Evolutionary conservation across 2,113 vertebrate species (phyloP).

Genomic region (Larimichthys polyactis): DNA sequence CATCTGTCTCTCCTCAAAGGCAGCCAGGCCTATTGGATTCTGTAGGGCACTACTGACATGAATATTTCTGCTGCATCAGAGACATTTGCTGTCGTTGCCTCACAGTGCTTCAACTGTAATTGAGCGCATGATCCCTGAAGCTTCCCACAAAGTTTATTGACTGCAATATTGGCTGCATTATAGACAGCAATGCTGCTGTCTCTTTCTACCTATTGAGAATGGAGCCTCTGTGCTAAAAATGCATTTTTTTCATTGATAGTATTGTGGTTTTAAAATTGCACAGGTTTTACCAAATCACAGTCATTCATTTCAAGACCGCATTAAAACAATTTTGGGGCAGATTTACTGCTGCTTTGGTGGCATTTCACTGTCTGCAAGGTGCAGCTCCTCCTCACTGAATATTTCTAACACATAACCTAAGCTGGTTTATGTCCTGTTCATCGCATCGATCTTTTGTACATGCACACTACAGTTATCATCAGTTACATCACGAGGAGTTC

Average conservation of each 20-base stretch:
- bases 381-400: not conserved
- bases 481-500: too few species aligned
- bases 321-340: not conserved
- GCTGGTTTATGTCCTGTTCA: too few species aligned
- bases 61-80: conserved; percentile 83
- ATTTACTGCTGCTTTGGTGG: not conserved
- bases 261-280: not conserved
- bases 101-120: conserved; percentile 61
- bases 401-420: too few species aligned
- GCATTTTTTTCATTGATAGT: not conserved
- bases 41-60: conserved; percentile 74
- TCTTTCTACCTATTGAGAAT: conserved; percentile 22
- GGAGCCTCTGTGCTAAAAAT: not conserved
- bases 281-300: not conserved
- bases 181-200: conserved; percentile 41
- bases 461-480: too few species aligned
- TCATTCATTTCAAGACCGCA: not conserved
- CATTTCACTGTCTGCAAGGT: not conserved
- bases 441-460: too few species aligned
- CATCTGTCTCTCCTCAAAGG: conserved; percentile 79
- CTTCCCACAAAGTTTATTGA: conserved; percentile 52
- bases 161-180: conserved; percentile 59
- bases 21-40: conserved; percentile 69
- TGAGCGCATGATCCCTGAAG: conserved; percentile 67
- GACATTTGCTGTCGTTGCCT: conserved; percentile 62